phyloP scores from a whole-genome alignment of 2,888 invertebrate species.

The Nephrotoma flavescens region DNA sequence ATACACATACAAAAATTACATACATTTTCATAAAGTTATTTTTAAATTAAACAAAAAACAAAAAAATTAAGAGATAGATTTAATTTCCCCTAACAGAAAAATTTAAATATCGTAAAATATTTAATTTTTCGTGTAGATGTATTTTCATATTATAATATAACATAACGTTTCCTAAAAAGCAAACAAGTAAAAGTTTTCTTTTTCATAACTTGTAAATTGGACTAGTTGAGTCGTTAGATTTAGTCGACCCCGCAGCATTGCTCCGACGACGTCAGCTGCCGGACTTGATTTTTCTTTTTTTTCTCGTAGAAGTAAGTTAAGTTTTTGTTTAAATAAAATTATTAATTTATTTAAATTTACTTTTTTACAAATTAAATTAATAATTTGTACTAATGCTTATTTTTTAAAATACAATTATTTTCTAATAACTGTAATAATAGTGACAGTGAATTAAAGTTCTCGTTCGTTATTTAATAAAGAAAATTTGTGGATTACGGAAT shows the following conservation, averaged over 20 bases:
- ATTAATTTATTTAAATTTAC: neutral
- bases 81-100: neutral
- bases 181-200: slow-evolving; percentile 7
- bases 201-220: slow-evolving; percentile 6
- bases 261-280: slow-evolving; percentile 36
- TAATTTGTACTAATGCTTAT: neutral
- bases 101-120: neutral
- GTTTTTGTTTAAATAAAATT: slow-evolving; percentile 10
- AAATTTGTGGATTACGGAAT: neutral
- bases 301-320: slow-evolving; percentile 32
- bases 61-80: neutral
- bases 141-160: neutral
- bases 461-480: neutral
- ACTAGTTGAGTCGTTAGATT: slow-evolving; percentile 19
- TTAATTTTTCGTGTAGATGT: neutral
- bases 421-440: neutral
- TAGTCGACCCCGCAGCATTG: slow-evolving; percentile 36
- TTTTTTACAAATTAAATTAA: neutral
- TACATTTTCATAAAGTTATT: neutral
- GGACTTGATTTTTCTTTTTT: slow-evolving; percentile 31
- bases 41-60: neutral
- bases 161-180: slow-evolving; percentile 13
- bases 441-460: slow-evolving; percentile 7
- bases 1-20: neutral
- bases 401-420: neutral